phyloP scores from a whole-genome alignment of 2,888 invertebrate species.

The Coelogynopora nodosa region DNA sequence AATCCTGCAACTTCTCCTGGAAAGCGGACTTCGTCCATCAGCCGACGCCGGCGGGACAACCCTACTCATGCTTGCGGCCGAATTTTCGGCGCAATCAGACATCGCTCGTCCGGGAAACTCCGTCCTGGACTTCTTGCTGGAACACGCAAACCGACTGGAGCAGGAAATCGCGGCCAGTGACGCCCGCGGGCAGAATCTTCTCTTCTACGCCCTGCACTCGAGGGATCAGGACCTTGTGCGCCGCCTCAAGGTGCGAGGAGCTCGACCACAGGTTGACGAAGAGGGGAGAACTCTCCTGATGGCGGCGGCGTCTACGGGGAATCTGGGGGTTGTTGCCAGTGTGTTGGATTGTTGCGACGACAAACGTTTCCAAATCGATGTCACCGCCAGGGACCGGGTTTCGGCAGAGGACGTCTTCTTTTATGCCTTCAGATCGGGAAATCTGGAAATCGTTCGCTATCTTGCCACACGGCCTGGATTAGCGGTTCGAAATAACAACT shows the following conservation, averaged over 20 bases:
- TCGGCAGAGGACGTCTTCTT: neutral
- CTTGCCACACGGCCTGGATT: neutral
- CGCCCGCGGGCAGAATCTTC: neutral
- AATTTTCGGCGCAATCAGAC: neutral
- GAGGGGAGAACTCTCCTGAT: neutral
- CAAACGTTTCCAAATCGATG: neutral
- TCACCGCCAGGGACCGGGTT: neutral
- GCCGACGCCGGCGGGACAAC: neutral
- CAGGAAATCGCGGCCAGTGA: neutral
- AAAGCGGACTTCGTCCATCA: neutral
- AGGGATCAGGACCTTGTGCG: neutral
- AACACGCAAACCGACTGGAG: neutral
- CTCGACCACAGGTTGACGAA: neutral
- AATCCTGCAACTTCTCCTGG: neutral
- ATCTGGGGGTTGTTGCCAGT: neutral
- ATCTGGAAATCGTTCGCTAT: neutral
- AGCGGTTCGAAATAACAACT: neutral
- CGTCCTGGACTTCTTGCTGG: neutral
- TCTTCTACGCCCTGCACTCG: neutral
- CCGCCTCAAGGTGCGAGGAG: neutral
- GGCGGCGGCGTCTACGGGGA: neutral
- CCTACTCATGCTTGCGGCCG: neutral
- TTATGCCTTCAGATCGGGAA: neutral
- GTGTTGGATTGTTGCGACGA: neutral
- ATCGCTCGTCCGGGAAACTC: neutral